Base-by-base conservation (phyloP, 2,888 invertebrate species). In the Agrypnus murinus region DNA sequence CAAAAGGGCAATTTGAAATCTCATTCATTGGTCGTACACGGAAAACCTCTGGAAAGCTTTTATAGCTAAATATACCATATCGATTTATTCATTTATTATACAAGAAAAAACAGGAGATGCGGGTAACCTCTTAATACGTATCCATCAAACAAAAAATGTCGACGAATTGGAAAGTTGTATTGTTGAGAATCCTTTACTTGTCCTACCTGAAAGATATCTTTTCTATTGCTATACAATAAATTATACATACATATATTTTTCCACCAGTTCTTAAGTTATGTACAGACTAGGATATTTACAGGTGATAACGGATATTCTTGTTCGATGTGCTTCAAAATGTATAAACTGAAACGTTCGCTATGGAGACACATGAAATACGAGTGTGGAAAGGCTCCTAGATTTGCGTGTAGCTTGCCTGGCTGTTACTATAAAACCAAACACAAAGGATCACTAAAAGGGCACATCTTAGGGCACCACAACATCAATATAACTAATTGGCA, bases 1-100 rank as follows among this genome's bases (percentile, higher is more conserved):
- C 90, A 92, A 81, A 91, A 90, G 81, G 6, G 31, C 53, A 31
- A 31, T 7, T 2, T 53, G 14, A 53, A 53, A 9, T 31, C 12
- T 53, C 53, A 53, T 32, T 32, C 32, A 7, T 1, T 53, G 0
- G 12, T 32, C 2, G 8, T 31, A 2, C 53, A 53, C 32, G 48
- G 7, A 43, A 43, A 43, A 14, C 5, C 25, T 25, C 2, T 2
- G 2, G 2, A 25, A 25, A 5, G 5, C 2, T 2, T 25, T 25
- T n/a, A n/a, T n/a, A n/a, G n/a, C n/a, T n/a, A n/a, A n/a, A n/a
- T n/a, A n/a, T n/a, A n/a, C n/a, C n/a, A n/a, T n/a, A n/a, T n/a
- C n/a, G n/a, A n/a, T n/a, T n/a, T n/a, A n/a, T n/a, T n/a, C n/a
- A n/a, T n/a, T n/a, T n/a, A n/a, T n/a, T n/a, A n/a, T n/a, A n/a